A percentile compares a stretch with the other conserved stretches of the same genome.
Conservation (phyloP, 2,797 vertebrate genomes). For the Gymnoscopelus braueri region DNA sequence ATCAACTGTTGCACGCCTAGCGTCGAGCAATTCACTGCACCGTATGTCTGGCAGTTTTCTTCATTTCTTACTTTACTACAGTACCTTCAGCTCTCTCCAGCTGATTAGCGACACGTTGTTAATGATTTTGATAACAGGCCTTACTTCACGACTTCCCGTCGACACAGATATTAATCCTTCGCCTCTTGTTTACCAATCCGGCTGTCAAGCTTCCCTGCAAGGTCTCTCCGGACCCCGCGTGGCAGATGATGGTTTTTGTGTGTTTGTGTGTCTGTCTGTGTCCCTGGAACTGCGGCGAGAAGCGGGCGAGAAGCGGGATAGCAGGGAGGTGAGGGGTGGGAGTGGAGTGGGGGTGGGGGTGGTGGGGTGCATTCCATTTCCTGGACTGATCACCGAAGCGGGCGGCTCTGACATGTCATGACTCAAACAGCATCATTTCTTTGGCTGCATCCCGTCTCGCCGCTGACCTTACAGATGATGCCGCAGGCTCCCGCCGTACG, state of each 20-base stretch:
- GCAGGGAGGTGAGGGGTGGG: constrained; percentile 40
- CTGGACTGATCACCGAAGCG: constrained; percentile 82
- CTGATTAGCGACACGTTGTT: background rate
- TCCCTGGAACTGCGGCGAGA: constrained; percentile 66
- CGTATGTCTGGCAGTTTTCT: too few species aligned
- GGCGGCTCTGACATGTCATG: constrained; percentile 81
- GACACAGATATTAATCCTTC: constrained; percentile 56
- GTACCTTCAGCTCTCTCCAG: too few species aligned
- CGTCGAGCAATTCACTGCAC: too few species aligned
- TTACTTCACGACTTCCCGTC: constrained; percentile 32
- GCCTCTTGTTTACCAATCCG: constrained; percentile 61
- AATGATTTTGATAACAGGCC: constrained; percentile 14
- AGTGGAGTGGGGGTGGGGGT: constrained; percentile 54
- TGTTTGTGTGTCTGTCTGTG: constrained; percentile 70
- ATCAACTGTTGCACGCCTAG: too few species aligned
- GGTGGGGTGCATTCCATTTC: constrained; percentile 75
- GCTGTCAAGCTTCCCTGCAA: constrained; percentile 71
- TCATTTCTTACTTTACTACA: too few species aligned
- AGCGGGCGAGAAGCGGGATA: constrained; percentile 53
- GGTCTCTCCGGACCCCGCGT: constrained; percentile 65
- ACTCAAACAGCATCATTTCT: constrained; percentile 85
- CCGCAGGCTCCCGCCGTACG: constrained; percentile 75
- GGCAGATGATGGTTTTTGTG: constrained; percentile 11
- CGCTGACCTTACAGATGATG: constrained; percentile 83
- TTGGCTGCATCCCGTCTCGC: constrained; percentile 73